Base-by-base conservation (phyloP, 2,797 vertebrate genomes). In the Gallirallus australis region DNA sequence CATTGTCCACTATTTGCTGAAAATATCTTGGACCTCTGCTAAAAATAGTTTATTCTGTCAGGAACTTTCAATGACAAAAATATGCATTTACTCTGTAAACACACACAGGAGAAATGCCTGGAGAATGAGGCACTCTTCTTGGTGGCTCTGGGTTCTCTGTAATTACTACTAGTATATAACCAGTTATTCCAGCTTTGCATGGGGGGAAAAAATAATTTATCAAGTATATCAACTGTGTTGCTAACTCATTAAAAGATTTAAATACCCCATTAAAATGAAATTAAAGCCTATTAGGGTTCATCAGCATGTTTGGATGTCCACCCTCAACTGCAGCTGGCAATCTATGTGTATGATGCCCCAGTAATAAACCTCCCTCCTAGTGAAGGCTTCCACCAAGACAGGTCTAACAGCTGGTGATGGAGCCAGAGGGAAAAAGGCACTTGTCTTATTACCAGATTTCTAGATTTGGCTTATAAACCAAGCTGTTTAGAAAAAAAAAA, bases 341-440 rank as follows among this genome's bases (percentile, higher is more conserved):
- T 21, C 37, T 61, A 12, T 15, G 21, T 0, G 0, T 17, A 75
- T 11, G 0, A 0, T 18, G 28, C 7, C 7, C 21, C 50, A 30
- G 39, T 56, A 82, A 76, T 28, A 72, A 61, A 28, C 37, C 31
- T 37, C 20, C 30, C 28, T 59, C 12, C 18, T 31, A 59, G 18
- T 18, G 48, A 86, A 56, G n/a, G 15, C 18, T 77, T 82, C 37
- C 31, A 18, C 18, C 33, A 31, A 31, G 15, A 47, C 15, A 59
- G 52, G 21, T 88, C 71, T 25, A 14, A 18, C 0, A 25, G 48
- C 30, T 71, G 35, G 9, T 39, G 76, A 24, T 10, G 19, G 25
- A 68, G 16, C 25, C 19, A 14, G 25, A 31, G 25, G 14, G 5
- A 76, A 18, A 5, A 68, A 33, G 39, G 15, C 63, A 83, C 8